These are phyloP conservation scores for Pelosia muscerda DNA, from an alignment of 2,888 invertebrate species.

Conservation along the genomic window DNA sequence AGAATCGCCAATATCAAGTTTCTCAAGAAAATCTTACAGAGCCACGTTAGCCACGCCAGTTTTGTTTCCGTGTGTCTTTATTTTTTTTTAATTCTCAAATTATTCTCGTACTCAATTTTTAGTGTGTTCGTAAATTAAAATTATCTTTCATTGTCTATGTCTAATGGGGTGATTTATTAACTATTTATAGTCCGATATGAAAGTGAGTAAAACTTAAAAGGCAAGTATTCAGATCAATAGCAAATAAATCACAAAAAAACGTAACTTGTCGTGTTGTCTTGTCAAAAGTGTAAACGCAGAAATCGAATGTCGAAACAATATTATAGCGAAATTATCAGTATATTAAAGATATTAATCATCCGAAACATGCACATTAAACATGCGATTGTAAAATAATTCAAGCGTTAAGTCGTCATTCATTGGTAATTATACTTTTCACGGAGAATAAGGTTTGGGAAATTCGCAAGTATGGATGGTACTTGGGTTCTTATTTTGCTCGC, in stretches of 20 bases:
- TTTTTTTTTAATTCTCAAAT: too few species aligned
- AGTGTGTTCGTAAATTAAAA: too few species aligned
- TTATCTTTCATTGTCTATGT: too few species aligned
- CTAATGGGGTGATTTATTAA: too few species aligned
- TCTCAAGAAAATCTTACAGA: too few species aligned
- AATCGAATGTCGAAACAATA: constrained; percentile 38
- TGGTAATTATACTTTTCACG: constrained; percentile 33
- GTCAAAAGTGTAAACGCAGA: constrained; percentile 43
- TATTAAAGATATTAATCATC: constrained; percentile 50
- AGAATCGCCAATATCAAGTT: too few species aligned
- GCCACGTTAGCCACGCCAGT: too few species aligned
- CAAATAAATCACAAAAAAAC: not conserved
- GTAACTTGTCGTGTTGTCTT: constrained; percentile 45
- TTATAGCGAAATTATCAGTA: constrained; percentile 48
- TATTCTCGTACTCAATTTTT: too few species aligned
- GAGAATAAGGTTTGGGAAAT: constrained; percentile 30
- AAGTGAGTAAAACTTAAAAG: too few species aligned
- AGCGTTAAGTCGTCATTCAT: constrained; percentile 38
- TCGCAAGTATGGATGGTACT: constrained; percentile 92
- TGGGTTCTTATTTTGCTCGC: constrained; percentile 93
- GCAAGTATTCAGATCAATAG: not conserved
- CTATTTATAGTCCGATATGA: too few species aligned
- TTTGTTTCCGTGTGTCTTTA: too few species aligned
- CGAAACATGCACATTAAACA: constrained; percentile 56
- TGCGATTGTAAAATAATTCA: constrained; percentile 49